Conservation (phyloP, 2,888 invertebrate species). For the Pseudococcus viburni region DNA sequence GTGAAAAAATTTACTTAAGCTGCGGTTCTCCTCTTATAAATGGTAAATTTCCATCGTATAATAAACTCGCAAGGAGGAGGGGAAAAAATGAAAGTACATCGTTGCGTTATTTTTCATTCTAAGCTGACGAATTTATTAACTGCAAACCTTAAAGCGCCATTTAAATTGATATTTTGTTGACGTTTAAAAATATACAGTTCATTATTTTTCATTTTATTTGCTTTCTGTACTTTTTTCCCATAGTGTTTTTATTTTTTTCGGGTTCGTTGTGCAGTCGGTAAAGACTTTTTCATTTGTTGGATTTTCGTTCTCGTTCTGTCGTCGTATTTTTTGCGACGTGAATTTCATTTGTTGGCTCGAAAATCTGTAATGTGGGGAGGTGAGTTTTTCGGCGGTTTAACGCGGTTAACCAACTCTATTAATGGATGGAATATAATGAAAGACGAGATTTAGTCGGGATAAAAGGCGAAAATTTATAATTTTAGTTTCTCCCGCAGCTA, state of each 20-base stretch:
- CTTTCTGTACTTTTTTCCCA: slow-evolving; percentile 15
- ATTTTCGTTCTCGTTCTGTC: too few relatives aligned
- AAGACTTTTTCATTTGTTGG: too few relatives aligned
- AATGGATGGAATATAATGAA: too few relatives aligned
- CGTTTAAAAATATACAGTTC: slow-evolving; percentile 49
- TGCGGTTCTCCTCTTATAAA: slow-evolving; percentile 3
- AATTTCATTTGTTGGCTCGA: too few relatives aligned
- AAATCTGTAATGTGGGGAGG: too few relatives aligned
- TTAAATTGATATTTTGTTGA: slow-evolving; percentile 52
- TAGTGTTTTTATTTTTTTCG: background rate
- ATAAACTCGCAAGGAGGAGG: background rate
- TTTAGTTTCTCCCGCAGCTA: too few relatives aligned
- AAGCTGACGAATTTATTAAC: slow-evolving; percentile 51
- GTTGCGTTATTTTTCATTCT: slow-evolving; percentile 17
- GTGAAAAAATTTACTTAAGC: slow-evolving; percentile 3
- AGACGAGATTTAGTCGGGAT: too few relatives aligned
- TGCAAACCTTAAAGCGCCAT: slow-evolving; percentile 40
- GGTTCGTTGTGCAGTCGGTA: too few relatives aligned
- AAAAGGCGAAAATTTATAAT: too few relatives aligned
- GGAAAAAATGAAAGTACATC: background rate
- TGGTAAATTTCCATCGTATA: slow-evolving; percentile 1
- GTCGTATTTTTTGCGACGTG: too few relatives aligned
- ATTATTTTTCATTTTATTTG: slow-evolving; percentile 52
- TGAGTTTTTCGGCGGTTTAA: too few relatives aligned
- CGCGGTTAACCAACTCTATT: too few relatives aligned